phyloP scores from a whole-genome alignment of 37 sponge, comb jelly and placozoan genomes.

The Halichondria panicea region DNA sequence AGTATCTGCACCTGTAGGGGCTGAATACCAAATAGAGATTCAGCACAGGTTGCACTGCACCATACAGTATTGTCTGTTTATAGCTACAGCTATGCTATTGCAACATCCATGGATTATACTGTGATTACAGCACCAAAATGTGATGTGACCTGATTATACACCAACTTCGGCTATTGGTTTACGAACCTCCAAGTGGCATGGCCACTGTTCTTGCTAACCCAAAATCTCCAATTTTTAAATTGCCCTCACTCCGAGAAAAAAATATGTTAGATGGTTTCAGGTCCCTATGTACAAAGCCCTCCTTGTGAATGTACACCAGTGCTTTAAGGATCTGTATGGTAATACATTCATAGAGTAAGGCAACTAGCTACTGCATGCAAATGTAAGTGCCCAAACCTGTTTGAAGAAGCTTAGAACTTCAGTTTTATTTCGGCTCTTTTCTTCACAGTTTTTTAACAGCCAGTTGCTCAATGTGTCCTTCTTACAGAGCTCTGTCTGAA shows the following conservation, averaged over 20 bases:
- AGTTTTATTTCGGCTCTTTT: background rate
- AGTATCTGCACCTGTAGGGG: no score
- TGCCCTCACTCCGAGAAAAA: slow-evolving; percentile 69
- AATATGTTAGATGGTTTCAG: slow-evolving; percentile 87
- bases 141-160: no score
- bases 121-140: no score
- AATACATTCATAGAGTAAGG: no score
- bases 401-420: background rate
- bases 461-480: slow-evolving; percentile 71
- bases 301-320: slow-evolving; percentile 74
- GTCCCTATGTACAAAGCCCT: slow-evolving; percentile 76
- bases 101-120: no score
- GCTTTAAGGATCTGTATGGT: slow-evolving; percentile 64
- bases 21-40: no score
- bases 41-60: no score
- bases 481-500: slow-evolving; percentile 80
- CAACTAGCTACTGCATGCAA: background rate
- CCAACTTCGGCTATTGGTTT: no score
- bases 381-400: background rate
- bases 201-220: slow-evolving; percentile 74
- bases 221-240: slow-evolving; percentile 86
- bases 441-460: slow-evolving; percentile 34
- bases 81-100: no score
- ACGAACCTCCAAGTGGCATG: no score
- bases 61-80: no score